These are phyloP conservation scores for Melospiza georgiana DNA, from an alignment of 2,113 vertebrate species.

Conservation along the genomic window DNA sequence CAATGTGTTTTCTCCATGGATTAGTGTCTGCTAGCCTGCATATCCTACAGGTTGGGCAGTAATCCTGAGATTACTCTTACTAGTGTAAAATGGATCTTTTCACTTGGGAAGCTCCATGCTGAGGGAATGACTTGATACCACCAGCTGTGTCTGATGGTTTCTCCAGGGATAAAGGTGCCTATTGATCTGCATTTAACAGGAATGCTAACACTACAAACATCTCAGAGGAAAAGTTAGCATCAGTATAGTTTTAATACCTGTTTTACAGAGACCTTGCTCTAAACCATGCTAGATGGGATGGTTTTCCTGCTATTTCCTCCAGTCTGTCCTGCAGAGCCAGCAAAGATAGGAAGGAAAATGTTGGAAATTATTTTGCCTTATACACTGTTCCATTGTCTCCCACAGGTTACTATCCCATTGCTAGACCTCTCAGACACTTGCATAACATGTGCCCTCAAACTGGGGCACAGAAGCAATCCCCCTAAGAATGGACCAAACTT, in stretches of 20 bases:
- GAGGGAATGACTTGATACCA: not conserved
- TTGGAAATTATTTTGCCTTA: not conserved
- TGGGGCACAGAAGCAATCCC: not conserved
- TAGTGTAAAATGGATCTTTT: not conserved
- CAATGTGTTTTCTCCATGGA: not conserved
- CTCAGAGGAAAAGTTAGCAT: not conserved
- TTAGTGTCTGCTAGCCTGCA: not conserved
- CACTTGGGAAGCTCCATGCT: not conserved
- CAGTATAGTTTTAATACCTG: not conserved
- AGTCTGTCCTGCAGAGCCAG: not conserved
- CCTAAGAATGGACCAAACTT: fast-evolving
- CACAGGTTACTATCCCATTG: not conserved
- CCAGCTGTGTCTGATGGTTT: not conserved
- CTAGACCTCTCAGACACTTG: not conserved
- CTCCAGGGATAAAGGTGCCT: not conserved
- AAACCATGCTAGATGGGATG: not conserved
- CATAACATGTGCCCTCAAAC: not conserved
- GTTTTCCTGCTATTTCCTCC: not conserved
- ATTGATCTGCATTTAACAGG: not conserved
- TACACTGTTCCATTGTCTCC: not conserved
- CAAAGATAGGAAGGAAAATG: not conserved
- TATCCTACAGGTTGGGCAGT: not conserved
- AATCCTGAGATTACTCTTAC: not conserved
- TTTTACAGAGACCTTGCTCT: not conserved
- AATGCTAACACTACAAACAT: not conserved